phyloP scores from a whole-genome alignment of 2,888 invertebrate species.

The Melanostoma scalare region DNA sequence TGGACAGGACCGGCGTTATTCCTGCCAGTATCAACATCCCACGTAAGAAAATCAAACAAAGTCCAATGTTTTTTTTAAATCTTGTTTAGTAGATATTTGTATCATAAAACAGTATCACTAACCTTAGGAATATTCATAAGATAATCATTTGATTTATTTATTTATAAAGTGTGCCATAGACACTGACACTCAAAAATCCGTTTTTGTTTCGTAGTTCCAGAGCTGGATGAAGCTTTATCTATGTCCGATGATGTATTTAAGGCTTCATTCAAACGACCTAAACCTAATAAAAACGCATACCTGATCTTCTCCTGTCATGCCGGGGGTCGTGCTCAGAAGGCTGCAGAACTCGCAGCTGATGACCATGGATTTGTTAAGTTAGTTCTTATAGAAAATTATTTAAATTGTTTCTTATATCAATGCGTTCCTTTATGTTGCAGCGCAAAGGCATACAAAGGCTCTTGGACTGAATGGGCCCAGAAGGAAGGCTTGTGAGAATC shows the following conservation, averaged over 20 bases:
- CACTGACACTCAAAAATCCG: too few species aligned
- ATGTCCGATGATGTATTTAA: slow-evolving; percentile 79
- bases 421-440: slow-evolving; percentile 74
- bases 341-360: slow-evolving; percentile 83
- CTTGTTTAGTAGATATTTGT: too few species aligned
- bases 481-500: slow-evolving; percentile 76
- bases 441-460: slow-evolving; percentile 80
- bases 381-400: slow-evolving; percentile 32
- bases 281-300: slow-evolving; percentile 84
- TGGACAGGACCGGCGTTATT: slow-evolving; percentile 87
- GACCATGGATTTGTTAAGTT: slow-evolving; percentile 79
- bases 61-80: too few species aligned
- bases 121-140: too few species aligned
- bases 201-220: slow-evolving; percentile 75
- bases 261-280: slow-evolving; percentile 82
- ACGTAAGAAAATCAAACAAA: slow-evolving; percentile 84
- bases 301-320: slow-evolving; percentile 88
- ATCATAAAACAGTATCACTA: too few species aligned
- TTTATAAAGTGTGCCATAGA: too few species aligned
- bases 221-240: slow-evolving; percentile 78
- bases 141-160: too few species aligned
- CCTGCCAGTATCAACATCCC: slow-evolving; percentile 91
- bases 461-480: slow-evolving; percentile 81
- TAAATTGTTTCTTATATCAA: neutral
- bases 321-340: slow-evolving; percentile 87